These are phyloP conservation scores for Ploceus nigricollis DNA, from an alignment of 2,113 vertebrate genomes.

Conservation along the genomic window DNA sequence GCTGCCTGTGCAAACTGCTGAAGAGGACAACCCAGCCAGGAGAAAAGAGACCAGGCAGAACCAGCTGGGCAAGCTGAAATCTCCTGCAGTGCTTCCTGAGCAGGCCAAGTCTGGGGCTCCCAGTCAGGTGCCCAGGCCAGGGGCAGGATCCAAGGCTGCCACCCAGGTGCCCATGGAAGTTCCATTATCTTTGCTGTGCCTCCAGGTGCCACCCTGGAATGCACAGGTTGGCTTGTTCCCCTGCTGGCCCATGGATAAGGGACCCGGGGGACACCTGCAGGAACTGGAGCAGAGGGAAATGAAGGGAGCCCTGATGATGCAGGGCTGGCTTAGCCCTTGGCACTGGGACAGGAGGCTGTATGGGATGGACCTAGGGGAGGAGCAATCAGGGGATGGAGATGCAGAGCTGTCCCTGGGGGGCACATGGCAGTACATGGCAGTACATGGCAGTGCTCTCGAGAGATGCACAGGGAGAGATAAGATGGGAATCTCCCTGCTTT, in stretches of 20 bases:
- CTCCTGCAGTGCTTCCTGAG: neutral
- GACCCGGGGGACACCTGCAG: no score
- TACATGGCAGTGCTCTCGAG: neutral
- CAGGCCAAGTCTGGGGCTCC: neutral
- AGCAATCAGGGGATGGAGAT: neutral
- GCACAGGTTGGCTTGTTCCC: neutral
- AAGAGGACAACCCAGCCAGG: neutral
- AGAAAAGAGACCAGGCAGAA: neutral
- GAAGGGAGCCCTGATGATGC: neutral
- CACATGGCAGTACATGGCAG: no score
- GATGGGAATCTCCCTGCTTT: neutral
- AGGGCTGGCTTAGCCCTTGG: neutral
- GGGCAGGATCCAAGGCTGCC: accelerated
- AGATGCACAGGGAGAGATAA: neutral
- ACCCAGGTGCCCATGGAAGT: accelerated
- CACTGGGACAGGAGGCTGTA: neutral
- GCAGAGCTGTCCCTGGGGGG: neutral
- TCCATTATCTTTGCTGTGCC: neutral
- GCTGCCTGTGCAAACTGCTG: neutral
- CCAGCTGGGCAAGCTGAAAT: accelerated
- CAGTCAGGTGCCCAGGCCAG: neutral
- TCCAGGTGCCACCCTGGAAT: no score
- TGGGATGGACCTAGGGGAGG: neutral
- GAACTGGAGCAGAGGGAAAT: neutral
- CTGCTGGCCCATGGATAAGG: neutral